phyloP scores from a whole-genome alignment of 2,888 invertebrate genomes.

The Hybos culiciformis region DNA sequence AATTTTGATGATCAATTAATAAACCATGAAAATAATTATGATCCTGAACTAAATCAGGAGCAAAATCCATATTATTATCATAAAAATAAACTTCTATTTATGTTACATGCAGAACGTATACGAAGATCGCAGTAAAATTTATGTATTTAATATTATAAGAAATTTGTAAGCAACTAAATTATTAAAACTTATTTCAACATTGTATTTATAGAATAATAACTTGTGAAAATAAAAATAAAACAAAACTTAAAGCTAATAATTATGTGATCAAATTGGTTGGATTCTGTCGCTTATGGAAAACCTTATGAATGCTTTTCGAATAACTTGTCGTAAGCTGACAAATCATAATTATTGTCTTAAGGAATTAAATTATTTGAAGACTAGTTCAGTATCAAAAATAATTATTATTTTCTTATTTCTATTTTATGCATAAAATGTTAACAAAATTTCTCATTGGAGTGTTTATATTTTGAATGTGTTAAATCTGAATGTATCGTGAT shows the following conservation, averaged over 20 bases:
- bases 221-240: not conserved
- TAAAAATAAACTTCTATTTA: conserved; percentile 71
- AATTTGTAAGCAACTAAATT: not conserved
- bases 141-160: not conserved
- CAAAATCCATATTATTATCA: conserved; percentile 80
- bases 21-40: conserved; percentile 36
- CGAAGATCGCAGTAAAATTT: conserved; percentile 42
- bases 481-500: too few relatives aligned
- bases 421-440: too few relatives aligned
- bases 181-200: not conserved
- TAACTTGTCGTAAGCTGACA: too few relatives aligned
- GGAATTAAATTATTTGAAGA: too few relatives aligned
- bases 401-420: too few relatives aligned
- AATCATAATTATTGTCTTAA: too few relatives aligned
- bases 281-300: too few relatives aligned
- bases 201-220: not conserved
- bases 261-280: too few relatives aligned
- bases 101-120: conserved; percentile 67
- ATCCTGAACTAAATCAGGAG: conserved; percentile 58
- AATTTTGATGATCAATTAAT: conserved; percentile 9
- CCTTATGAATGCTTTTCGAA: too few relatives aligned
- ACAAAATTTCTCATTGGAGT: too few relatives aligned
- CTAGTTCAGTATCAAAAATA: too few relatives aligned
- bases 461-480: too few relatives aligned
- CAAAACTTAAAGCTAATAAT: not conserved